These are phyloP conservation scores for Ophion costatus DNA, from an alignment of 2,888 invertebrate genomes.

Conservation along the genomic window DNA sequence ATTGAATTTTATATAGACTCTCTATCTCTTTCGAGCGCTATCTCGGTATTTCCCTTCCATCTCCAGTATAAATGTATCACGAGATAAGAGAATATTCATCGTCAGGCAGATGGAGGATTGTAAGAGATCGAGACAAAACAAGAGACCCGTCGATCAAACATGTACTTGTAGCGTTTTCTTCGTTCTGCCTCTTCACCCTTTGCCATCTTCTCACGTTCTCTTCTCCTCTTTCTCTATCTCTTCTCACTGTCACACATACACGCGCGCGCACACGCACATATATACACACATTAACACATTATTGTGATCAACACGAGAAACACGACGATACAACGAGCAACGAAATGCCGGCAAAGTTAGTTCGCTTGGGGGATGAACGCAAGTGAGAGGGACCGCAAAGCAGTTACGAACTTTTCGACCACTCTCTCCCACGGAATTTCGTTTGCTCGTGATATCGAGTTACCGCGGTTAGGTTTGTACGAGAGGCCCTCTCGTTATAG, in stretches of 20 bases:
- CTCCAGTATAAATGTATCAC: not conserved
- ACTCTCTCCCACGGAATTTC: conserved; percentile 53
- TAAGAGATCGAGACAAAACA: not conserved
- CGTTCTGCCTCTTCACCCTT: no score
- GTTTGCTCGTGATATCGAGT: conserved; percentile 55
- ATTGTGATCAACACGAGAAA: conserved; percentile 17
- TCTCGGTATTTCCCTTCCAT: not conserved
- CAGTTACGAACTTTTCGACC: conserved; percentile 62
- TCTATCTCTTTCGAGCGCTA: conserved; percentile 1
- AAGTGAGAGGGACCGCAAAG: conserved; percentile 46
- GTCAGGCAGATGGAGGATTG: not conserved
- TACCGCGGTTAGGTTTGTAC: conserved; percentile 44
- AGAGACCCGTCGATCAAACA: not conserved
- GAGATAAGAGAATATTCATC: not conserved
- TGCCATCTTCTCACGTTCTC: no score
- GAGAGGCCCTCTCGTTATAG: conserved; percentile 48
- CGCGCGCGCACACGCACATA: not conserved
- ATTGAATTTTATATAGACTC: conserved; percentile 16
- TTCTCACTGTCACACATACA: no score
- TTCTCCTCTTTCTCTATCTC: no score
- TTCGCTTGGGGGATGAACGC: not conserved
- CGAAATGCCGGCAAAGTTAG: conserved; percentile 25
- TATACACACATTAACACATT: conserved; percentile 29
- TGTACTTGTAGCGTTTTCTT: not conserved
- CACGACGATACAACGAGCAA: conserved; percentile 19